Conservation (phyloP, 2,113 vertebrate genomes). For the Litocranius walleri region DNA sequence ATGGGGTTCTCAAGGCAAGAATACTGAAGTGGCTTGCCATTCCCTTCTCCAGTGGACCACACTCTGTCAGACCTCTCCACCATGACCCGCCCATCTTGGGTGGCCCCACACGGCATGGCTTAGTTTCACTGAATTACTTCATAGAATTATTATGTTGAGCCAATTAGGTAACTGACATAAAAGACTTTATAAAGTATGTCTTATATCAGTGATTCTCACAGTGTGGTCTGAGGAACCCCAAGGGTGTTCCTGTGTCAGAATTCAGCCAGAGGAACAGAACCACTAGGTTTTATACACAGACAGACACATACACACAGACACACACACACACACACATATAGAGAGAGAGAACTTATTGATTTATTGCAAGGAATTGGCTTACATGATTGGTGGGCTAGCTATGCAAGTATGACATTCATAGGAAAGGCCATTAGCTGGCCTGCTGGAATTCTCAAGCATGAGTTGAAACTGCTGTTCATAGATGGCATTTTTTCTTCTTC, state of each 20-base stretch:
- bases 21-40: too few relatives aligned
- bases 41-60: too few relatives aligned
- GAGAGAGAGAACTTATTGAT: background rate
- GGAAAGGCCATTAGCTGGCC: too few relatives aligned
- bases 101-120: too few relatives aligned
- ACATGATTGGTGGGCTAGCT: background rate
- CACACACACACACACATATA: accelerated
- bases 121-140: background rate
- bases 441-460: background rate
- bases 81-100: too few relatives aligned
- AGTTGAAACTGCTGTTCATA: background rate
- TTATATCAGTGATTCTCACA: background rate
- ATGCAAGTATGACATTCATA: background rate
- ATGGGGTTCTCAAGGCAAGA: too few relatives aligned
- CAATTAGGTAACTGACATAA: background rate
- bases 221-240: background rate
- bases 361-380: background rate
- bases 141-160: background rate
- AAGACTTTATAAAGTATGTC: background rate
- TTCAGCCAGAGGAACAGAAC: background rate
- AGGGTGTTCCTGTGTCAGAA: background rate
- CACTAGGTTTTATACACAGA: background rate
- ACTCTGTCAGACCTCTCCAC: too few relatives aligned
- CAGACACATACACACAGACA: background rate
- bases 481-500: background rate